Percentiles rank a stretch among this genome's conserved stretches.
phyloP scores from a whole-genome alignment of 2,797 vertebrate genomes.

The Lacerta bilineata region DNA sequence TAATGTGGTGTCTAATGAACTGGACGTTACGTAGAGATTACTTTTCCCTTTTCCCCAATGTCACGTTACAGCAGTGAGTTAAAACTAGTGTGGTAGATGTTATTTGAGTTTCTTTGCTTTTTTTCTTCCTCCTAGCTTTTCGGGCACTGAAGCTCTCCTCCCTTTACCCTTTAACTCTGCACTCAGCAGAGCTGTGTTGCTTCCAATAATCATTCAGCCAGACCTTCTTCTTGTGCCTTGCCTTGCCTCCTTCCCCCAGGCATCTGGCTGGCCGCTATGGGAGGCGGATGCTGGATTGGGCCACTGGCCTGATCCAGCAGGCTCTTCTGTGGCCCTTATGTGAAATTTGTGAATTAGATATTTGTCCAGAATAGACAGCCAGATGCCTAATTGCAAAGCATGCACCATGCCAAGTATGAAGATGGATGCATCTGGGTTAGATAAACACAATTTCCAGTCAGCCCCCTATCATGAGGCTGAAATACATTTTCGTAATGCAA shows the following conservation, averaged over 20 bases:
- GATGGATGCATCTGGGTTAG: not conserved
- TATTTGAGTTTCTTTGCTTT: not conserved
- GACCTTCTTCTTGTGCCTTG: no score
- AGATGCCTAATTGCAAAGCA: constrained; percentile 11
- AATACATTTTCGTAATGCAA: constrained; percentile 2
- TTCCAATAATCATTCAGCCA: no score
- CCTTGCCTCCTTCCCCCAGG: no score
- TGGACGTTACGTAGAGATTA: not conserved
- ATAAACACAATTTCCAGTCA: constrained; percentile 10
- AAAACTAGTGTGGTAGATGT: not conserved
- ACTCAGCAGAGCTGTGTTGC: no score
- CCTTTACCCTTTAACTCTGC: not conserved
- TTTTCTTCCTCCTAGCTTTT: not conserved
- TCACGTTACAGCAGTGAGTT: not conserved
- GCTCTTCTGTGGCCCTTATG: no score
- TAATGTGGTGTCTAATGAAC: not conserved
- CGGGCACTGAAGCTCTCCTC: not conserved
- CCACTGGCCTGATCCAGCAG: no score
- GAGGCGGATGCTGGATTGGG: no score
- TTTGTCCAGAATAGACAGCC: constrained; percentile 1
- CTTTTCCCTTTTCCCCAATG: not conserved
- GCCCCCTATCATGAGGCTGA: not conserved
- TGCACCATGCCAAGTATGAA: not conserved
- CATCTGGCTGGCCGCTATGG: no score
- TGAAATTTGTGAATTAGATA: constrained; percentile 9